Evolutionary conservation across 2,797 vertebrate species (phyloP).

Genomic region (Poliocrania exsul): DNA sequence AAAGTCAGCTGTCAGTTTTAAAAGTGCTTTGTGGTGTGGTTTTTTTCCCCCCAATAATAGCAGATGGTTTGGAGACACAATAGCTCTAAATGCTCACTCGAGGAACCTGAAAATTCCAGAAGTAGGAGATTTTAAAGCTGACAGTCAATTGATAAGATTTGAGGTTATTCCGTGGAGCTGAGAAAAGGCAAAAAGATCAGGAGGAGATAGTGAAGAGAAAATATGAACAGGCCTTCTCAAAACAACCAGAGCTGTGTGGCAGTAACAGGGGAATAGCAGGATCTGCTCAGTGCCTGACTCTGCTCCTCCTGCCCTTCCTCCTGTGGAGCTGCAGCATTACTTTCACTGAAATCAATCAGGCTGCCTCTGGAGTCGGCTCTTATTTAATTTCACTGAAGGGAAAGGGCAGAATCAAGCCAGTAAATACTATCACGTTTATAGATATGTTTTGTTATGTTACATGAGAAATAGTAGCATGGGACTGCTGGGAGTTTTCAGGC

Average conservation of each 20-base stretch:
- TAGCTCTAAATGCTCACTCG: conserved; percentile 28
- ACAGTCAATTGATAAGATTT: conserved; percentile 2
- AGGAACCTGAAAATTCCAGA: conserved; percentile 28
- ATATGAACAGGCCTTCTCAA: conserved; percentile 26
- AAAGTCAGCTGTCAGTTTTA: conserved; percentile 46
- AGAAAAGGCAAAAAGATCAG: neutral
- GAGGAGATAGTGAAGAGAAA: neutral
- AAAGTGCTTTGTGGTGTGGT: neutral
- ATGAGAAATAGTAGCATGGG: conserved; percentile 55
- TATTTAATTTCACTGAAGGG: conserved; percentile 64
- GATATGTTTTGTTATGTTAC: conserved; percentile 67
- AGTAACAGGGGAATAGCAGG: conserved; percentile 33
- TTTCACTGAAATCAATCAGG: conserved; percentile 67
- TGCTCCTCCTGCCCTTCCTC: conserved; percentile 35
- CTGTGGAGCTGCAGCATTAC: conserved; percentile 41
- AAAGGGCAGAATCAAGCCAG: conserved; percentile 63
- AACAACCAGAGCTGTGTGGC: conserved; percentile 34
- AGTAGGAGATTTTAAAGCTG: conserved; percentile 21
- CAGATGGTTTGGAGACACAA: conserved; percentile 28
- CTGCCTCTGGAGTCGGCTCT: conserved; percentile 56
- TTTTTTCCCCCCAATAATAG: neutral
- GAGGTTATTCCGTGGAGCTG: neutral
- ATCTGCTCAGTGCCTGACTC: conserved; percentile 9
- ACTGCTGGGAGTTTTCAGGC: conserved; percentile 54
- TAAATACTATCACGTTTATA: conserved; percentile 62